Percentiles rank a stretch among this genome's conserved stretches.
Conservation (phyloP, 2,888 invertebrate species). For the Congeria kusceri region DNA sequence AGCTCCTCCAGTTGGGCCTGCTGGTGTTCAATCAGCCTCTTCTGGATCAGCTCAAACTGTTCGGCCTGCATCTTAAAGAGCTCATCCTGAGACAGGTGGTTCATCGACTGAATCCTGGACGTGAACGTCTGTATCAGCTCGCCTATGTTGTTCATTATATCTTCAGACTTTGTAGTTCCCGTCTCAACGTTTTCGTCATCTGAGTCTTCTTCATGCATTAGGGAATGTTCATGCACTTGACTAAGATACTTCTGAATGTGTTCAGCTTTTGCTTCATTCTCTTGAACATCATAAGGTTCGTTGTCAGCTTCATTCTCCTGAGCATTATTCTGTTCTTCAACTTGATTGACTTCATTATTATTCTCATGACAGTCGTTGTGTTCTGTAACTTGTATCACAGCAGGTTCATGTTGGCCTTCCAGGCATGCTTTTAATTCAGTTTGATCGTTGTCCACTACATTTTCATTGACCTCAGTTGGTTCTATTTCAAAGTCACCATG, state of each 20-base stretch:
- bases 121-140: conserved; percentile 66
- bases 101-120: conserved; percentile 61
- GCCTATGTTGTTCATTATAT: conserved; percentile 52
- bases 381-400: background rate
- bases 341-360: background rate
- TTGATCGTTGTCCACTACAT: background rate
- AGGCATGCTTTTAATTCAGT: background rate
- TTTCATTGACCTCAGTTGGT: background rate
- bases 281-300: conserved; percentile 51
- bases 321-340: background rate
- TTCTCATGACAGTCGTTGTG: conserved; percentile 9
- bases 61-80: conserved; percentile 72
- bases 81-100: conserved; percentile 72
- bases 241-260: conserved; percentile 81
- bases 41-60: conserved; percentile 76
- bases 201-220: conserved; percentile 47
- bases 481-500: conserved; percentile 4
- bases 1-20: conserved; percentile 84
- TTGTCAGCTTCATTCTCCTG: conserved; percentile 34
- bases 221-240: conserved; percentile 75
- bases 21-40: conserved; percentile 87
- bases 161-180: conserved; percentile 13
- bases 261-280: conserved; percentile 80
- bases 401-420: background rate
- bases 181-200: conserved; percentile 27